Base-by-base conservation (phyloP, 2,113 vertebrate species). In the Sinosuthora webbiana region DNA sequence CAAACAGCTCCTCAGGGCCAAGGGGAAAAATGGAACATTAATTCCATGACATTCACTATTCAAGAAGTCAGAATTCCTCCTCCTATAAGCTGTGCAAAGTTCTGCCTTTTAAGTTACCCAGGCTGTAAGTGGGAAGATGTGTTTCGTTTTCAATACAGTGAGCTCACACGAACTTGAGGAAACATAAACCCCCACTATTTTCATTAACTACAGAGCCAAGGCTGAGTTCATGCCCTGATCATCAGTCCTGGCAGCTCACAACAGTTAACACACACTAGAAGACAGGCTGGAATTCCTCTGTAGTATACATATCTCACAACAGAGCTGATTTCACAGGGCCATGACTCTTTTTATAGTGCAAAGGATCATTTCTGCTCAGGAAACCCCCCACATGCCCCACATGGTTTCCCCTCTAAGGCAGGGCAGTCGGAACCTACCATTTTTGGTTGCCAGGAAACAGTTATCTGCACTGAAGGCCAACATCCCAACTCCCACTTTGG, bases 391-490 rank as follows among this genome's bases (percentile, higher is more conserved):
- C 45, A 25, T 4, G 28, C 24, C 41, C 22, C 0, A 11, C 0
- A 14, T 79, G 31, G 35, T 47, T 89, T 71, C 56, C 55, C 49
- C 83, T 75, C 33, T 13, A 9, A 44, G 10, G 30, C 2, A 27
- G 81, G 35, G 20, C 64, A 33, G 31, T 1, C 9, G 4, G 50
- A 83, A 96, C 98, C 96, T 20, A 99, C 99, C 99, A 3, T 99
- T 99, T 97, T 97, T 98, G 10, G 99, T 99, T 35, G 99, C 99
- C 79, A 99, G 96, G 97, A 99, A 99, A 92, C 98, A 98, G 95
- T 98, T 99, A 97, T 99, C 98, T 2, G 98, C 85, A 92, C 99
- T 99, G 95, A 99, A 99, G 10, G 99, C 98, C 97, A 99, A 52
- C 64, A 97, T 95, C 45, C 99, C 99, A 9, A 99, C 50, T 15